Evolutionary conservation across 2,113 vertebrate species (phyloP).

Genomic region (Morone saxatilis): DNA sequence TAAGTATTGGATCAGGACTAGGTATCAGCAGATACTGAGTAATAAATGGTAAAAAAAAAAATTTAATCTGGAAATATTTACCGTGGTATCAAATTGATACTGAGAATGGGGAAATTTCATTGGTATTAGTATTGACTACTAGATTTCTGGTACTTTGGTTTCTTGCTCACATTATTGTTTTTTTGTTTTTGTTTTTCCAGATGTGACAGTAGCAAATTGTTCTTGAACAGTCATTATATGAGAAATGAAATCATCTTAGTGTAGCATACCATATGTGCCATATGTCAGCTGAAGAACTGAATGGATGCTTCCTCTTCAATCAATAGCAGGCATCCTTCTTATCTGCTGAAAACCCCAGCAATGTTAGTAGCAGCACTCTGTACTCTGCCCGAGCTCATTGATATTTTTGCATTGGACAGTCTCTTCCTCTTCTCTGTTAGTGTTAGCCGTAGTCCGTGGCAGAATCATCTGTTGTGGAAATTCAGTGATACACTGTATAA

Average conservation of each 20-base stretch:
- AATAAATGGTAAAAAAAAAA: too few species aligned
- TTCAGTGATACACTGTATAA: conserved; percentile 25
- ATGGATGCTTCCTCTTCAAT: neutral
- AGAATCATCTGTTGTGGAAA: conserved; percentile 6
- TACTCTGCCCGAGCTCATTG: neutral
- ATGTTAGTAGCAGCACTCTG: neutral
- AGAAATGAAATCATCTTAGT: neutral
- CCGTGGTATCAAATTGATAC: too few species aligned
- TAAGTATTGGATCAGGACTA: too few species aligned
- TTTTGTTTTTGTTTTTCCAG: neutral
- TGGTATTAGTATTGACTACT: too few species aligned
- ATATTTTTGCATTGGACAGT: neutral
- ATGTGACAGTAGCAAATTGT: neutral
- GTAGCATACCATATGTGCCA: conserved; percentile 3
- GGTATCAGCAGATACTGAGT: too few species aligned
- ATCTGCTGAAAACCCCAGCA: neutral
- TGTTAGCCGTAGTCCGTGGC: neutral
- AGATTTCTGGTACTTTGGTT: neutral
- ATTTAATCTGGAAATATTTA: too few species aligned
- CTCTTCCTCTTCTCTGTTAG: neutral
- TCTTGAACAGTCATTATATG: neutral
- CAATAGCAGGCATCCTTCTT: neutral
- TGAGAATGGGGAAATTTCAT: too few species aligned
- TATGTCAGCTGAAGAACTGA: neutral
- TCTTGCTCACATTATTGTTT: neutral